Conservation (phyloP, 2,888 invertebrate species). For the Lissocephala sabroskyi region DNA sequence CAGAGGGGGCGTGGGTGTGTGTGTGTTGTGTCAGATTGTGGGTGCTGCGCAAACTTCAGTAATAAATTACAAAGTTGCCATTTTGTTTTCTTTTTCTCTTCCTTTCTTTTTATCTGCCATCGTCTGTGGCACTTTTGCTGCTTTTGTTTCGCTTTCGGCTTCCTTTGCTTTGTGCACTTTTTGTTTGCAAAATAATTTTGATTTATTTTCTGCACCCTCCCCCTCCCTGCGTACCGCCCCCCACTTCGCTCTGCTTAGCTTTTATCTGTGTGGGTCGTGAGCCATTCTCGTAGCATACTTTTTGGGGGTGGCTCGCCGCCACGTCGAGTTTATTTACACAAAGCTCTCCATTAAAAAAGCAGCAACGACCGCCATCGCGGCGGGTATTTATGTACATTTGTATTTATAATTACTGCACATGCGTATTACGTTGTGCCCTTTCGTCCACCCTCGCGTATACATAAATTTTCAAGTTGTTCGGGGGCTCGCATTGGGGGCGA, state of each 20-base stretch:
- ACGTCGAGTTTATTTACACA: constrained; percentile 57
- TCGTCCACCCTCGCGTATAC: constrained; percentile 42
- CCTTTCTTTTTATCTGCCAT: constrained; percentile 29
- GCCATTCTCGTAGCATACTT: constrained; percentile 8
- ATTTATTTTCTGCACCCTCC: constrained; percentile 50
- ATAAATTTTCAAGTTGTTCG: constrained; percentile 64
- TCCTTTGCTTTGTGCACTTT: constrained; percentile 34
- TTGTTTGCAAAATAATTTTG: constrained; percentile 66
- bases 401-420: constrained; percentile 71
- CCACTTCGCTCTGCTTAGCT: constrained; percentile 1
- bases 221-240: too few relatives aligned
- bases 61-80: constrained; percentile 67
- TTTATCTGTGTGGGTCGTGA: constrained; percentile 5
- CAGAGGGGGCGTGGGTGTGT: constrained; percentile 10
- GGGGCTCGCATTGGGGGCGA: too few relatives aligned
- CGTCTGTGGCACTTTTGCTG: constrained; percentile 4
- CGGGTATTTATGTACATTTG: constrained; percentile 59
- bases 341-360: constrained; percentile 65
- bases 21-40: constrained; percentile 22
- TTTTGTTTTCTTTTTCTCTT: too few relatives aligned
- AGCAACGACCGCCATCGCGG: constrained; percentile 20
- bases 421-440: constrained; percentile 52
- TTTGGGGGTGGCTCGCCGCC: constrained; percentile 23
- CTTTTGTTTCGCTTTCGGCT: constrained; percentile 13
- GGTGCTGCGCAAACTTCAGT: constrained; percentile 54